These are phyloP conservation scores for Apamea monoglypha DNA, from an alignment of 2,888 invertebrate genomes.

Conservation along the genomic window DNA sequence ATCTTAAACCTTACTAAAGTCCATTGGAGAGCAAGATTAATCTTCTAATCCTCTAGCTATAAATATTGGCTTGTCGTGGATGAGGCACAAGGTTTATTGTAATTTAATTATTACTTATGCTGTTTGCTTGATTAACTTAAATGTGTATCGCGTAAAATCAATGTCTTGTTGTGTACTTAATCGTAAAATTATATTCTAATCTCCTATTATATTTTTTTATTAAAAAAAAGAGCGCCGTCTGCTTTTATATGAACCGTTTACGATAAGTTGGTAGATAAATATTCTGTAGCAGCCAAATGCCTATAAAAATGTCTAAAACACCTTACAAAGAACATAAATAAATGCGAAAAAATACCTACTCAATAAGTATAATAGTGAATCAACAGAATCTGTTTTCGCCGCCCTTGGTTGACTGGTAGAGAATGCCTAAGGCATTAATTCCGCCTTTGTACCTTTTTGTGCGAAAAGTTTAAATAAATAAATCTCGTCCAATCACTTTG, in stretches of 20 bases:
- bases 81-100: not conserved
- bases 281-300: not conserved
- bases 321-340: not conserved
- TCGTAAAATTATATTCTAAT: not conserved
- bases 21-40: not conserved
- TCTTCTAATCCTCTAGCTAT: not conserved
- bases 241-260: not conserved
- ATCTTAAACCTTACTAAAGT: not conserved
- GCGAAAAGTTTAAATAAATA: too few species aligned
- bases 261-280: not conserved
- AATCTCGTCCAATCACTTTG: not conserved
- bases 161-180: conserved; percentile 28
- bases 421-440: too few species aligned
- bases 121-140: conserved; percentile 21
- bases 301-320: not conserved
- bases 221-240: not conserved
- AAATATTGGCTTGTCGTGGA: not conserved
- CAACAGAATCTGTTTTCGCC: too few species aligned
- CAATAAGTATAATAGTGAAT: not conserved
- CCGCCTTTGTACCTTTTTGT: too few species aligned
- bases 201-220: not conserved
- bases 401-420: too few species aligned
- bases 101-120: not conserved
- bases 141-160: conserved; percentile 19
- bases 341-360: not conserved